phyloP scores from a whole-genome alignment of 2,888 invertebrate genomes.

The Drosophila sordidapex region DNA sequence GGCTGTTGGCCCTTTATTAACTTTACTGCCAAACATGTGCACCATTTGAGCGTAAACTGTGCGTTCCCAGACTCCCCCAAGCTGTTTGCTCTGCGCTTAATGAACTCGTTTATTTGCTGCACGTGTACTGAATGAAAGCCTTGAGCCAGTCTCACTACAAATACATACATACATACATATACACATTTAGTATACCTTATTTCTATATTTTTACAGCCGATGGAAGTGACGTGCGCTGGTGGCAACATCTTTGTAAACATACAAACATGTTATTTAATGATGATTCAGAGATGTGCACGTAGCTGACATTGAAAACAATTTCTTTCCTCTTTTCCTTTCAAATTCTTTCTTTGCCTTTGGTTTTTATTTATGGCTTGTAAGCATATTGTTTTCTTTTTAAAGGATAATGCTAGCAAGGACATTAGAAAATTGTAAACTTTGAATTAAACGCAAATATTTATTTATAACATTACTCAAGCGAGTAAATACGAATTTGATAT shows the following conservation, averaged over 20 bases:
- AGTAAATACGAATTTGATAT: background rate
- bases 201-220: conserved; percentile 52
- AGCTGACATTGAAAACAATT: conserved; percentile 39
- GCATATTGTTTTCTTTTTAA: background rate
- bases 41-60: conserved; percentile 38
- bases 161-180: conserved; percentile 1
- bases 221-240: conserved; percentile 33
- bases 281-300: conserved; percentile 29
- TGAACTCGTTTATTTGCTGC: conserved; percentile 77
- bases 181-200: conserved; percentile 25
- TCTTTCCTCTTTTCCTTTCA: conserved; percentile 1
- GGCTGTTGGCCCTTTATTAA: conserved; percentile 57
- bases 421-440: background rate
- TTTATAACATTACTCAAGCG: background rate
- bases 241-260: background rate
- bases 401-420: background rate
- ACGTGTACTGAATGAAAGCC: conserved; percentile 67
- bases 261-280: conserved; percentile 12
- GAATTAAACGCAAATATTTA: background rate
- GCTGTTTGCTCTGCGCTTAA: conserved; percentile 47
- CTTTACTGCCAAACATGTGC: conserved; percentile 54
- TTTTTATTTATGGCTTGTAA: conserved; percentile 1
- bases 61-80: conserved; percentile 34
- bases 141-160: conserved; percentile 9
- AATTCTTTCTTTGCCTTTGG: background rate